Evolutionary conservation across 2,888 invertebrate species (phyloP), one percentile per base, ranked within the genome.

Genomic region (Danaus chrysippus): DNA sequence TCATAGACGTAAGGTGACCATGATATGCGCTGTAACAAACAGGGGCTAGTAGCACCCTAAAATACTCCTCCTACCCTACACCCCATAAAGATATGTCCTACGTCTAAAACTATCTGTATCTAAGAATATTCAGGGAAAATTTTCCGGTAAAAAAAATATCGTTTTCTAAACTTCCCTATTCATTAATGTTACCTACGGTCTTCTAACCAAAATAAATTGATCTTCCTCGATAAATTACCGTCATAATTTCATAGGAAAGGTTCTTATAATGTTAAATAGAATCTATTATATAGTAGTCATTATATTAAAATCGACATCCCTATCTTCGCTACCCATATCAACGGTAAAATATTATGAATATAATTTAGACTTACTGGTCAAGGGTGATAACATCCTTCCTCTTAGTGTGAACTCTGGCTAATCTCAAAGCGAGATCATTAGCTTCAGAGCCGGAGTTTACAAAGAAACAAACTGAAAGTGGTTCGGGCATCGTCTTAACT

Each of bases 371-470:
- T 96, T 93, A 99, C 99, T 99, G 98, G 89, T 99, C 98, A 61
- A 99, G 89, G 0, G 97, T 96, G 75, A 99, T 96, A 71, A 98
- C 93, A 82, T 99, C 98, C 73, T 94, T 93, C 68, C 95, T 94
- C 75, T 95, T 95, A 1, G 99, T 99, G 83, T 98, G 96, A 60
- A 96, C 94, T 66, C 95, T 93, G 0, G 99, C 98, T 66, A 99
- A 91, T 64, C 99, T 93, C 49, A 99, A 84, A 0, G 99, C 99
- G 73, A 99, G 93, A 90, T 99, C 99, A 84, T 99, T 99, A 10
- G 99, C 99, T 89, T 99, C 99, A 8, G 99, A 99, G 10, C 99
- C 99, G 0, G 99, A 99, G 88, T 99, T 99, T 61, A 98, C 98
- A 81, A 99, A 96, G 91, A 96, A 99, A 77, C 98, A 98, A 5